Evolutionary conservation across 2,113 vertebrate genomes (phyloP), one percentile per base, ranked within the genome.

Genomic region (Pheucticus melanocephalus): DNA sequence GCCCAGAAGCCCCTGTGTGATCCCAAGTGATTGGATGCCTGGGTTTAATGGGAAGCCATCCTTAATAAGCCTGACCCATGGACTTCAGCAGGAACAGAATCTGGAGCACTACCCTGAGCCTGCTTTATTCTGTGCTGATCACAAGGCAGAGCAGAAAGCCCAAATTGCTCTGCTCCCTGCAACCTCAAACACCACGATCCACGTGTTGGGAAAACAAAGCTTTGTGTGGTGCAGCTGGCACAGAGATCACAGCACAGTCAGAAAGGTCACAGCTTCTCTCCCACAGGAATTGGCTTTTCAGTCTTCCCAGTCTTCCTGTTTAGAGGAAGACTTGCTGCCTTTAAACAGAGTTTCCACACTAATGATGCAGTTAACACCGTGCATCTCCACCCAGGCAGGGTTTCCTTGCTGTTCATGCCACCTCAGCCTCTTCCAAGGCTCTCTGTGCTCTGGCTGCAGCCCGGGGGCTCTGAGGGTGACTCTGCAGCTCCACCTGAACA

Each of bases 31-130:
- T 92, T 71, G 57, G 44, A 89, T 90, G 54, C 87, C 75, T 59
- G 90, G 37, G 57, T 92, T 97, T 90, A 76, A 72, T 92, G 88
- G 70, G 51, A 84, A 90, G 73, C 92, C 27, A 37, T 78, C 82
- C 63, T 85, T 63, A 82, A 39, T 28, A 64, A 85, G 60, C 35
- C 25, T 73, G 84, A 86, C 83, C 71, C 72, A 80, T 2, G 5
- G 57, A 42, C 89, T 88, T 86, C 81, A 75, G 82, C 85, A 95
- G 65, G 94, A 94, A 31, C 44, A 14, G 78, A 47, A 54, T 70
- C 82, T 81, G 88, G 56, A 90, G 77, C 64, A 65, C 87, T 86
- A 5, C 80, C 44, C 77, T 90, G 78, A 92, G 77, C 83, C 78
- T 40, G 48, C 72, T 87, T 87, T 65, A 81, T n/a, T 92, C 71